Conservation (phyloP, 2,113 vertebrate genomes). For the Serilophus lunatus region DNA sequence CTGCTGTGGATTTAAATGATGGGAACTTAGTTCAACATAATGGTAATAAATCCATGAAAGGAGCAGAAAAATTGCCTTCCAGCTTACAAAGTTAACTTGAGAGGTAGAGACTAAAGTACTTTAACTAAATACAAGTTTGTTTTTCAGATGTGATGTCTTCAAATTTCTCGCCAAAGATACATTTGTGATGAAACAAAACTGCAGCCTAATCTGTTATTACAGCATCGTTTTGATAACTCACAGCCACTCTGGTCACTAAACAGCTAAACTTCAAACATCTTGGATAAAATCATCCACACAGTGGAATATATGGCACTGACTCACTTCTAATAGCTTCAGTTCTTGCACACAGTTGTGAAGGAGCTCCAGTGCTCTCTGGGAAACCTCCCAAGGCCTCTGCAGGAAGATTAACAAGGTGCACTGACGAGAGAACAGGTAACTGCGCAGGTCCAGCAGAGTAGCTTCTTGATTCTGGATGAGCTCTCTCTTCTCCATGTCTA, state of each 20-base stretch:
- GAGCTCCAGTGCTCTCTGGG: slow-evolving; percentile 89
- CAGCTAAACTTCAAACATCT: not conserved
- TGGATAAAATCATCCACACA: not conserved
- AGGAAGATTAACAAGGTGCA: slow-evolving; percentile 96
- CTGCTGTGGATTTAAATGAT: not conserved
- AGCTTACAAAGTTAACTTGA: not conserved
- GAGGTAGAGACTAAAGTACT: not conserved
- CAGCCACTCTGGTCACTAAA: not conserved
- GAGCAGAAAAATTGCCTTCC: not conserved
- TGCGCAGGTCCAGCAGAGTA: slow-evolving; percentile 91
- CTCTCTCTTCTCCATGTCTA: slow-evolving; percentile 97
- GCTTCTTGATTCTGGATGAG: slow-evolving; percentile 89
- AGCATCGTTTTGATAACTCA: not conserved
- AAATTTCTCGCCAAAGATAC: not conserved
- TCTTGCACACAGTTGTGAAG: slow-evolving; percentile 98
- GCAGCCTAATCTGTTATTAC: not conserved
- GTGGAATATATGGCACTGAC: not conserved
- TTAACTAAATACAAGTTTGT: not conserved
- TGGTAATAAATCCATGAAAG: not conserved
- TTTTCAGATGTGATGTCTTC: not conserved
- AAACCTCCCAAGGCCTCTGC: slow-evolving; percentile 96
- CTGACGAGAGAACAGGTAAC: slow-evolving; percentile 97
- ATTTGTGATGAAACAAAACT: not conserved
- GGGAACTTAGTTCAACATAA: not conserved
- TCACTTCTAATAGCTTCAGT: slow-evolving; percentile 90